A percentile compares a stretch with the other conserved stretches of the same genome.
Conservation (phyloP, 2,113 vertebrate genomes). For the Perca flavescens region DNA sequence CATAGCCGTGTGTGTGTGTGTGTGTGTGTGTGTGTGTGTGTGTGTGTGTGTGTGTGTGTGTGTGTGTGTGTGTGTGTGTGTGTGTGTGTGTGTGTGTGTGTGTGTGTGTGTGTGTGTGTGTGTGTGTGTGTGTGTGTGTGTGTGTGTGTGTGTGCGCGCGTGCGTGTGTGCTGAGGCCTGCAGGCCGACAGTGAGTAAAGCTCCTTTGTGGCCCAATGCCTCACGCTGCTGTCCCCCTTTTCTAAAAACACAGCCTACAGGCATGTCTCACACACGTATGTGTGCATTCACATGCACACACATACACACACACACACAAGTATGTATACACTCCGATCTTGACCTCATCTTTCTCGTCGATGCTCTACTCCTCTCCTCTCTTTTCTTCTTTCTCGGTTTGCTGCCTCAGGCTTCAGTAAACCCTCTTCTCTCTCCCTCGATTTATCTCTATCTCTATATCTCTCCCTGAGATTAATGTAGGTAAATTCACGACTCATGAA, state of each 20-base stretch:
- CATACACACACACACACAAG: constrained; percentile 1
- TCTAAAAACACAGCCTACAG: constrained; percentile 74
- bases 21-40: constrained; percentile 10
- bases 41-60: constrained; percentile 34
- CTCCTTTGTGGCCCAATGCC: constrained; percentile 71
- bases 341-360: constrained; percentile 59
- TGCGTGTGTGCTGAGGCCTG: constrained; percentile 48
- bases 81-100: constrained; percentile 28
- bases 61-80: constrained; percentile 25
- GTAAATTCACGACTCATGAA: constrained; percentile 70
- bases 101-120: constrained; percentile 27
- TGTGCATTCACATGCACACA: constrained; percentile 31
- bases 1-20: constrained; percentile 17
- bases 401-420: constrained; percentile 62
- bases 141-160: too few species aligned
- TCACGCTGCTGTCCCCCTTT: constrained; percentile 73
- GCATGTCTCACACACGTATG: constrained; percentile 52
- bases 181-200: constrained; percentile 69
- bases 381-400: constrained; percentile 36
- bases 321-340: constrained; percentile 44
- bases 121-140: constrained; percentile 14
- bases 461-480: constrained; percentile 50
- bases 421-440: constrained; percentile 23
- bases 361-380: constrained; percentile 22
- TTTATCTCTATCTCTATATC: constrained; percentile 30